Percentiles rank a stretch among this genome's conserved stretches.
Conservation (phyloP, 2,797 vertebrate genomes). For the Coluber constrictor region DNA sequence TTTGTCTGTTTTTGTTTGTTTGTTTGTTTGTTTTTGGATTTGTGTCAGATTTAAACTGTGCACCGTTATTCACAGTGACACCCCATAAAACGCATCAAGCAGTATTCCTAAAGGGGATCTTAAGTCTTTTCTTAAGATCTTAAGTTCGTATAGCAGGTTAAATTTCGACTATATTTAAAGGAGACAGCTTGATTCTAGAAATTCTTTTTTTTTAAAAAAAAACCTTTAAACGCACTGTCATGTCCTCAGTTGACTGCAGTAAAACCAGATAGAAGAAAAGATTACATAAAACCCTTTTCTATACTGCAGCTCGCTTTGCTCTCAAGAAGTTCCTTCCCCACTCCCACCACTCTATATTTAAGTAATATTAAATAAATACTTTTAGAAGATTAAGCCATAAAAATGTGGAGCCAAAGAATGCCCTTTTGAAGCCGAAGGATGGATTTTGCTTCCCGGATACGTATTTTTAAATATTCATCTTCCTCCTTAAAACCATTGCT, state of each 20-base stretch:
- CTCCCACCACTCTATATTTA: background rate
- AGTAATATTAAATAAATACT: background rate
- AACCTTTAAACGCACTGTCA: background rate
- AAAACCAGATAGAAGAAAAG: background rate
- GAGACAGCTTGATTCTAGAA: background rate
- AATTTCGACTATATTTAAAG: background rate
- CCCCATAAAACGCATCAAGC: background rate
- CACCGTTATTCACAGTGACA: background rate
- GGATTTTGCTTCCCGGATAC: background rate
- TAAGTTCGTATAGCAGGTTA: background rate
- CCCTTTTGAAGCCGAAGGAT: background rate
- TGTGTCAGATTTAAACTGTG: background rate
- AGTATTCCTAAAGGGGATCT: conserved; percentile 2
- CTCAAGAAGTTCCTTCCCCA: background rate
- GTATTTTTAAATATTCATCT: background rate
- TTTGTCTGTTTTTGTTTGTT: background rate
- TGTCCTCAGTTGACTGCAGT: background rate
- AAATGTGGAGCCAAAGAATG: background rate
- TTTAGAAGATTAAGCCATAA: background rate
- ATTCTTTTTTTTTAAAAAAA: background rate
- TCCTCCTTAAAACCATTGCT: background rate
- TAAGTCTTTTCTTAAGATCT: background rate
- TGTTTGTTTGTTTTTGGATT: background rate
- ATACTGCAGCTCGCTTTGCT: background rate
- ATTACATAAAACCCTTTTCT: background rate